Evolutionary conservation across 1,140 invertebrate genomes (phyloP), one percentile per base, ranked within the genome.

Genomic region (Limonius californicus): DNA sequence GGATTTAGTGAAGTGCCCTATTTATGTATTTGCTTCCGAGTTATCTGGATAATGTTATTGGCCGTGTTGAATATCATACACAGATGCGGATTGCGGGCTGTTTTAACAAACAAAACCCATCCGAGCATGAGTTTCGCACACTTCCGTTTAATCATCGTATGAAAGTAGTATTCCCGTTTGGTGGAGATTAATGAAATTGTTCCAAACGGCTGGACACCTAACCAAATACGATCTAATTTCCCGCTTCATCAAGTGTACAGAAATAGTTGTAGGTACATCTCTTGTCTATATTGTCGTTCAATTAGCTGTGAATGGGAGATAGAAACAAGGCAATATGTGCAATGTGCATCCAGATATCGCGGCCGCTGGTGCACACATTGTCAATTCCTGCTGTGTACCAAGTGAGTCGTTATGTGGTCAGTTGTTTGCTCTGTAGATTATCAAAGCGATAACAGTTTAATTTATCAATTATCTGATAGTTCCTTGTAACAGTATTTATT

Each of bases 1-100:
- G 61, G 56, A 63, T 63, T 63, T 63, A 35, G 15, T 47, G 42
- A 61, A 61, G 60, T 63, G 39, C 43, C 54, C 54, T 54, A 63
- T 61, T 61, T 56, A 43, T 61, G 32, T 53, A 30, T 39, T 55
- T 56, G 42, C n/a, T n/a, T n/a, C n/a, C n/a, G n/a, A n/a, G n/a
- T n/a, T n/a, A n/a, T n/a, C n/a, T n/a, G n/a, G n/a, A n/a, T n/a
- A n/a, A n/a, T n/a, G n/a, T n/a, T n/a, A n/a, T n/a, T n/a, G n/a
- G n/a, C n/a, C n/a, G n/a, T n/a, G n/a, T n/a, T n/a, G n/a, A n/a
- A n/a, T n/a, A n/a, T n/a, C n/a, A n/a, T n/a, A n/a, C n/a, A n/a
- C n/a, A n/a, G n/a, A n/a, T n/a, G n/a, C n/a, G n/a, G n/a, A n/a
- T n/a, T n/a, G n/a, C n/a, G n/a, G n/a, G n/a, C n/a, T n/a, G n/a